Base-by-base conservation (phyloP, 2,888 invertebrate species). In the Schizotus pectinicornis region DNA sequence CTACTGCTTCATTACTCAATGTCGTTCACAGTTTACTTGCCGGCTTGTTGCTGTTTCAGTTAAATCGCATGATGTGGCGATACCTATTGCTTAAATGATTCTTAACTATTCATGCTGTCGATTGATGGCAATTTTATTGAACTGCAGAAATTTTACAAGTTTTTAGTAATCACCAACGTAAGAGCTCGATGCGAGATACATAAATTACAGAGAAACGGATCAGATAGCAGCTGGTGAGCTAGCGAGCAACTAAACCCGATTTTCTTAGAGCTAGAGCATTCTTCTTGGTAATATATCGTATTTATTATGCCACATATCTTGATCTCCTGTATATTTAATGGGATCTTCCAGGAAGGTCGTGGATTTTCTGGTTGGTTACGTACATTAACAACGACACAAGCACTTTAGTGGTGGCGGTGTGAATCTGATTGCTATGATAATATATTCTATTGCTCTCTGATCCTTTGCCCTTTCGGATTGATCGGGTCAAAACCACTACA, bases 401-500 rank as follows among this genome's bases (percentile, higher is more conserved):
- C 47, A 43, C 30, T 22, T 22, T 5, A 31, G 53, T 33, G 43
- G 14, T 35, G 34, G 46, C 38, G 36, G 50, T 59, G 51, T 35
- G 50, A 56, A 59, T 58, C 58, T 59, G 61, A 62, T 62, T 62
- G 54, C 56, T 55, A 62, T 62, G 61, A 59, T 62, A 62, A 62
- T 62, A 48, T 62, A 62, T 62, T 62, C 61, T 62, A 57, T 55
- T 59, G 57, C 55, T 57, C 50, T 50, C 42, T 31, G 61, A 62
- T 59, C 61, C 55, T 56, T 57, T 55, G 59, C 54, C 65, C 65
- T 65, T 55, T 45, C 51, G 62, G 61, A 61, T 54, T 65, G 65
- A 65, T 65, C 63, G 63, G 65, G 63, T 62, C 62, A 55, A 56
- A 60, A 56, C 60, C 60, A 53, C 60, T 60, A 60, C 60, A 60